phyloP scores from a whole-genome alignment of 1,140 invertebrate genomes.

The Homalodisca vitripennis region DNA sequence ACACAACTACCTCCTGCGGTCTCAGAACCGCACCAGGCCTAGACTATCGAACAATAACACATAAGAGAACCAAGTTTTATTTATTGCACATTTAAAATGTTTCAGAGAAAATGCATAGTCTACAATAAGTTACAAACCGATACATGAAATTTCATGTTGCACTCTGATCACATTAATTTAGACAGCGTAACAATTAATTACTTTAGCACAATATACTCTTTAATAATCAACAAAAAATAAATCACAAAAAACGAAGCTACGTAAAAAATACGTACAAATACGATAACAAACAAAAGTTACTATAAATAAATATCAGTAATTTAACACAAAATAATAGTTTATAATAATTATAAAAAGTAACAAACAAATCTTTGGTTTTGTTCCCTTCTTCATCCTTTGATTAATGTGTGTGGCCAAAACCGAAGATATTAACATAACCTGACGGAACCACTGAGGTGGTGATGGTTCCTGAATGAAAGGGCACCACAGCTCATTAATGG shows the following conservation, averaged over 20 bases:
- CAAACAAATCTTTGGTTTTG: conserved; percentile 5
- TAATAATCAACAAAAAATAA: conserved; percentile 6
- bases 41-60: neutral
- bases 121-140: neutral
- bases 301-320: conserved; percentile 1
- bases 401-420: neutral
- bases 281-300: conserved; percentile 30
- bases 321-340: neutral
- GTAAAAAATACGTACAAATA: conserved; percentile 27
- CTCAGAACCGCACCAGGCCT: neutral
- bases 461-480: no score
- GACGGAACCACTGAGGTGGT: neutral
- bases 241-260: conserved; percentile 6
- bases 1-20: neutral
- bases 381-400: conserved; percentile 9
- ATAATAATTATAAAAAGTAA: conserved; percentile 5
- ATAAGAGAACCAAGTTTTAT: conserved; percentile 8
- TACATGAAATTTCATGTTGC: neutral
- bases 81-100: conserved; percentile 2
- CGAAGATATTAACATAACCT: no score
- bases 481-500: conserved; percentile 65
- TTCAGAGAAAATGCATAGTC: conserved; percentile 10
- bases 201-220: neutral
- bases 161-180: conserved; percentile 1
- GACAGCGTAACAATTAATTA: conserved; percentile 17